Evolutionary conservation across 2,113 vertebrate species (phyloP), one percentile per base, ranked within the genome.

Genomic region (Stercorarius parasiticus): DNA sequence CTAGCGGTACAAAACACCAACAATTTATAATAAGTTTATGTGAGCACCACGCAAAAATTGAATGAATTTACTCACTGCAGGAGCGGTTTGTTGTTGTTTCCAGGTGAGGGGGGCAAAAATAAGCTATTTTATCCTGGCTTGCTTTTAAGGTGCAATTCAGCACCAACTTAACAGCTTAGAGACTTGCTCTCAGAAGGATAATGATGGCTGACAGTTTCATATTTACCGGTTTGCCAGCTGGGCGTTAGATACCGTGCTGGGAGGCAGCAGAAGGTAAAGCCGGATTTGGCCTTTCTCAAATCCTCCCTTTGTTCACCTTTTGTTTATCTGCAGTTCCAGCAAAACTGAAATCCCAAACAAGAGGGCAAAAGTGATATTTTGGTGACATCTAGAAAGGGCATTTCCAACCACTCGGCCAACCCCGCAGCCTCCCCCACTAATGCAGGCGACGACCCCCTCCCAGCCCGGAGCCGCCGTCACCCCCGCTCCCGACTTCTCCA

Each of bases 261-360:
- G 76, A 88, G 59, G n/a, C 56, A 78, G 74, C 72, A 18, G 13
- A 82, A 82, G 89, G 84, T 45, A 83, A 59, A 86, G 82, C 70
- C 55, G 62, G 65, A 30, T 79, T 58, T 82, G 85, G 82, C 62
- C 84, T 43, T 42, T 42, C 38, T 58, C 69, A 95, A 79, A 94
- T 82, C 89, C 84, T 80, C 25, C n/a, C 50, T 95, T 93, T 93
- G n/a, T 59, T 95, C 88, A 32, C 82, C 86, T 72, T n/a, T 13
- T 9, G 38, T 72, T 96, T 79, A 88, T 59, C 94, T 50, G 18
- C 80, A 82, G 17, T 82, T 66, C 52, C 94, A 95, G 91, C 73
- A 95, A 85, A 82, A 49, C 64, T 2, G 38, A 86, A 93, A 84
- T 50, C 87, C 69, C 6, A 8, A 38, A 45, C 47, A 73, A 29